Percentiles rank a stretch among this genome's conserved stretches.
phyloP scores from a whole-genome alignment of 2,888 invertebrate genomes.

The Eristalis tenax region DNA sequence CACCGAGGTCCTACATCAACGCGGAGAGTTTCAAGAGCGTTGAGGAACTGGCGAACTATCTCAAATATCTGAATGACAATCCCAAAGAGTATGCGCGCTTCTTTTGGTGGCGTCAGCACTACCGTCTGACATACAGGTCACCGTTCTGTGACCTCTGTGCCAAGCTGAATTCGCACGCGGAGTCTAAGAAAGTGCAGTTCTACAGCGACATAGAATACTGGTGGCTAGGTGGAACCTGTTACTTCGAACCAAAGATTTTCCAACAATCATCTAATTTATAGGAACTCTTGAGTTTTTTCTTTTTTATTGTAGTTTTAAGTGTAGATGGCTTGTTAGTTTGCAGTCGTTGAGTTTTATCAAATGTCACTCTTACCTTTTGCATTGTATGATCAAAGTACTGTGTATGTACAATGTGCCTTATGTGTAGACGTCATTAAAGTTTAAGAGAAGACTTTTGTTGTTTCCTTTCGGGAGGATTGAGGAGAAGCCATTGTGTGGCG shows the following conservation, averaged over 20 bases:
- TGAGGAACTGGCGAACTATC: conserved; percentile 83
- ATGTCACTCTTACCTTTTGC: background rate
- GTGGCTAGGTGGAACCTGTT: conserved; percentile 78
- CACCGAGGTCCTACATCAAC: conserved; percentile 85
- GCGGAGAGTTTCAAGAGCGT: conserved; percentile 84
- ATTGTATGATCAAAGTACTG: background rate
- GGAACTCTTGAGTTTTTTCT: background rate
- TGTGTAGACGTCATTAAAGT: background rate
- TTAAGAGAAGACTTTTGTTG: background rate
- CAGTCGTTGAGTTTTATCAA: background rate
- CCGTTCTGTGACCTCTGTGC: conserved; percentile 79
- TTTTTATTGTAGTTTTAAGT: background rate
- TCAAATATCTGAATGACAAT: conserved; percentile 81
- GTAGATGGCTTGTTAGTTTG: background rate
- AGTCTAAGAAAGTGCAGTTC: conserved; percentile 74
- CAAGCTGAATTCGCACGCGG: conserved; percentile 75
- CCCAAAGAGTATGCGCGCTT: conserved; percentile 84
- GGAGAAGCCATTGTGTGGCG: too few species aligned
- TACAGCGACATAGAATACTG: conserved; percentile 78
- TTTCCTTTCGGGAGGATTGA: too few species aligned
- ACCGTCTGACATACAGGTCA: conserved; percentile 79
- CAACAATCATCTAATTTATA: background rate
- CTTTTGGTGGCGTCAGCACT: conserved; percentile 85
- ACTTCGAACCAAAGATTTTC: conserved; percentile 75
- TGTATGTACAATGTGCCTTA: background rate